Evolutionary conservation across 1,140 invertebrate species (phyloP).

Genomic region (Aphelenchoides besseyi): DNA sequence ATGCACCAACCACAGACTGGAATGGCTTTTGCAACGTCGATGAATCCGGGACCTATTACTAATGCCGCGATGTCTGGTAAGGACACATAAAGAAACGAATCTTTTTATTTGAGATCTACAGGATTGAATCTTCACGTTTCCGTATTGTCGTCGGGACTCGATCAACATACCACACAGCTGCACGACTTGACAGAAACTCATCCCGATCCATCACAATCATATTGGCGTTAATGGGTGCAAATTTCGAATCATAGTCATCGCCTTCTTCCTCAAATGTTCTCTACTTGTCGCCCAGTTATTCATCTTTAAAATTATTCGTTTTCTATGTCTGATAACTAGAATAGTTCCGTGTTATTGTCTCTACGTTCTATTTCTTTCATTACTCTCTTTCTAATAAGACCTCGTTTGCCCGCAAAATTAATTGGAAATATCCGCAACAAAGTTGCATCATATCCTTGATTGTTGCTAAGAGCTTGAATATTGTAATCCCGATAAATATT

Average conservation of each 20-base stretch:
- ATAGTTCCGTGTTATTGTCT: background rate
- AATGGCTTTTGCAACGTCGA: conserved; percentile 21
- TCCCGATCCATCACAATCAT: conserved; percentile 21
- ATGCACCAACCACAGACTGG: conserved; percentile 19
- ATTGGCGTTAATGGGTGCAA: conserved; percentile 21
- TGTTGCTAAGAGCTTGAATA: background rate
- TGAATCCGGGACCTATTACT: conserved; percentile 26
- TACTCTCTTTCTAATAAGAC: too few species aligned
- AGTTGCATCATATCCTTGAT: background rate
- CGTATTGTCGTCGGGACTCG: conserved; percentile 23
- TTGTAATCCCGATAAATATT: background rate
- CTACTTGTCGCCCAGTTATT: background rate
- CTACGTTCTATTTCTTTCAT: background rate
- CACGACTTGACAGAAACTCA: conserved; percentile 30
- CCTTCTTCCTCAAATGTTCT: background rate
- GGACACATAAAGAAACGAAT: background rate
- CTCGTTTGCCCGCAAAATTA: background rate
- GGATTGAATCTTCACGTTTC: conserved; percentile 24
- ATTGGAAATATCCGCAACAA: background rate
- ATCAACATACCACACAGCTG: conserved; percentile 24
- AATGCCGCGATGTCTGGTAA: conserved; percentile 23
- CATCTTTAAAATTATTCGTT: background rate
- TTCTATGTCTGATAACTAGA: background rate
- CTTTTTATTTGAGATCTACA: background rate
- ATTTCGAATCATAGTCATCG: background rate